Evolutionary conservation across 2,113 vertebrate species (phyloP), one percentile per base, ranked within the genome.

Genomic region (Nesoenas mayeri): DNA sequence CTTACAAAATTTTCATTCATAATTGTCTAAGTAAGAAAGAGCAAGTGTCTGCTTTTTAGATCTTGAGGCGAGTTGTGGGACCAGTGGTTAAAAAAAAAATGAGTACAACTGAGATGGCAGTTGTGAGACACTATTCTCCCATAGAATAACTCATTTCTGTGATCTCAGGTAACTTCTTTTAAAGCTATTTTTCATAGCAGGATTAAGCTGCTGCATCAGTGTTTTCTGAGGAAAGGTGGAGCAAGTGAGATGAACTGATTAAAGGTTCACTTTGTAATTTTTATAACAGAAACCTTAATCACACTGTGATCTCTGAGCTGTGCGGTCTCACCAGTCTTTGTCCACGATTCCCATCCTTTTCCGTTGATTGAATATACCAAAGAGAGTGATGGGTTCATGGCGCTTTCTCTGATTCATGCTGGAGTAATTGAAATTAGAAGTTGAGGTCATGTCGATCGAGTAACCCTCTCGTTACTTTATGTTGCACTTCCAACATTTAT

Each of bases 151-250:
- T 80, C 20, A 20, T 54, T 80, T 48, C 77, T 4, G 11, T 36
- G 15, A 26, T 82, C 50, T 62, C 0, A 0, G 19, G 31, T 80
- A 80, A 69, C n/a, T 67, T 51, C 25, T 79, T 85, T 60, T 61
- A 69, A 82, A 91, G 62, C 58, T 48, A 5, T 44, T 70, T 85
- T 88, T 88, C 7, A 1, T 66, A 73, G 32, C 44, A 74, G 56
- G 24, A 47, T 64, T 87, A 40, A 74, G 31, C 69, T 66, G 57
- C 69, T 75, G 17, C 21, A 32, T 54, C 0, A 0, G 31, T 73
- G 22, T 73, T 94, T 29, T 62, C 91, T 92, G 91, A 95, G 91
- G 72, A 91, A 94, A 88, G 79, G 66, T 91, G 67, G 92, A 93
- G 70, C 40, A 70, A 81, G 28, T 64, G 57, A 82, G 67, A 95